phyloP scores from a whole-genome alignment of 1,140 invertebrate genomes.

The Ganaspis sp. region DNA sequence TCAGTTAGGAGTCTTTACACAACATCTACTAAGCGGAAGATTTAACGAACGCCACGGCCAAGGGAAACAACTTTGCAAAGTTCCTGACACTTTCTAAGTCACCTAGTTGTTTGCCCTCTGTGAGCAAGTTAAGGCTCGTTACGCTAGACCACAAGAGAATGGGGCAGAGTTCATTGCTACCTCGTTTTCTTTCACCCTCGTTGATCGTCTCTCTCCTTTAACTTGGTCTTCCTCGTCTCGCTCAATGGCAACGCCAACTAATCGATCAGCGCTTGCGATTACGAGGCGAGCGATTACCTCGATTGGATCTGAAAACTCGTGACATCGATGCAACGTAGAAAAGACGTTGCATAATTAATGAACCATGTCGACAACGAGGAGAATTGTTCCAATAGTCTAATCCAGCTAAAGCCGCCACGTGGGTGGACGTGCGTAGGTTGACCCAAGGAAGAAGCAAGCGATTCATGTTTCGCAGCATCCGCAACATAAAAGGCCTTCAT shows the following conservation, averaged over 20 bases:
- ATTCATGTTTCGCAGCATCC: background rate
- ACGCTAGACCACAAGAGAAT: slow-evolving; percentile 3
- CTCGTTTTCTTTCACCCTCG: background rate
- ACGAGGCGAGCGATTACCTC: background rate
- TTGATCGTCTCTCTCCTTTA: background rate
- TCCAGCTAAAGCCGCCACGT: background rate
- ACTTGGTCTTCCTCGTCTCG: background rate
- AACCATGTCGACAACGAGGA: background rate
- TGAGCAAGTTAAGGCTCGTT: slow-evolving; percentile 14
- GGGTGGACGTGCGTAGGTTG: background rate
- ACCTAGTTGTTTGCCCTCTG: slow-evolving; percentile 9
- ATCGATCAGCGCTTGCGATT: background rate
- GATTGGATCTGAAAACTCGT: slow-evolving; percentile 2
- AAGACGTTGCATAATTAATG: slow-evolving; percentile 29
- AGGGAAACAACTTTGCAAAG: slow-evolving; percentile 27
- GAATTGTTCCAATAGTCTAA: slow-evolving; percentile 12
- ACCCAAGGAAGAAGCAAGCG: background rate
- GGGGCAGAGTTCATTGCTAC: slow-evolving; percentile 22
- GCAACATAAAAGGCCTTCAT: background rate
- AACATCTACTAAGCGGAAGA: slow-evolving; percentile 5
- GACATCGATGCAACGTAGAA: background rate
- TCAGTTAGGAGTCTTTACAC: slow-evolving; percentile 6
- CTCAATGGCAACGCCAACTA: background rate
- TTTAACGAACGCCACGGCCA: slow-evolving; percentile 16
- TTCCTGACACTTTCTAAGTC: slow-evolving; percentile 23